A percentile compares a stretch with the other conserved stretches of the same genome.
Conservation (phyloP, 2,888 invertebrate genomes). For the Drosophila conformis region DNA sequence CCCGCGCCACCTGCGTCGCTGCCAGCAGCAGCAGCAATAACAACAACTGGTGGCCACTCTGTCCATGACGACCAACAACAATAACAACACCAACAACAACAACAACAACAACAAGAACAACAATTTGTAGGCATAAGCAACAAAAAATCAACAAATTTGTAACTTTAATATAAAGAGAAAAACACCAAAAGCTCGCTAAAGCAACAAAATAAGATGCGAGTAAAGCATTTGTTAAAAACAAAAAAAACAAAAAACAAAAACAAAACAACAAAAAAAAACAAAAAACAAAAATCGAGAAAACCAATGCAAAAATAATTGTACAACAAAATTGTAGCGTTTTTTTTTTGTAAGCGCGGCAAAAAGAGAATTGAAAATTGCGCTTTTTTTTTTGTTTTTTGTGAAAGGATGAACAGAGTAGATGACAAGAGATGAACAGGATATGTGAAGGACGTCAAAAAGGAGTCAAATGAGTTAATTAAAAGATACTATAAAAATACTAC, state of each 20-base stretch:
- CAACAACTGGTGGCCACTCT: conserved; percentile 29
- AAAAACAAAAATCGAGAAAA: neutral
- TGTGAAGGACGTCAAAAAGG: conserved; percentile 6
- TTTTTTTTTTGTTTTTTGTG: conserved; percentile 3
- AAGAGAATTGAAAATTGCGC: conserved; percentile 3
- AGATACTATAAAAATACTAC: conserved; percentile 26
- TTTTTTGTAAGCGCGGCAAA: conserved; percentile 24
- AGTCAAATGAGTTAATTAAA: conserved; percentile 42
- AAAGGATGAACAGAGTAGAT: conserved; percentile 16
- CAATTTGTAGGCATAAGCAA: conserved; percentile 67
- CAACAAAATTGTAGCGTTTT: conserved; percentile 27
- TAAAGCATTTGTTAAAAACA: conserved; percentile 10
- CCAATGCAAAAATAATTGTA: conserved; percentile 7
- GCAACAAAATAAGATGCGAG: neutral
- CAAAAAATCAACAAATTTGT: conserved; percentile 43
- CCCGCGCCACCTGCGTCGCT: conserved; percentile 44
- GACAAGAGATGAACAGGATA: conserved; percentile 2
- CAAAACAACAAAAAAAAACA: neutral
- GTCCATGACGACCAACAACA: conserved; percentile 73
- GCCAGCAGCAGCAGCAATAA: conserved; percentile 17
- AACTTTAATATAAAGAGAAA: conserved; percentile 40
- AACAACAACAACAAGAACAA: conserved; percentile 32
- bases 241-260: neutral
- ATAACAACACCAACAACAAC: conserved; percentile 34
- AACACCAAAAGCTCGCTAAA: conserved; percentile 35